Evolutionary conservation across 2,888 invertebrate species (phyloP).

Genomic region (Phyllotreta striolata): DNA sequence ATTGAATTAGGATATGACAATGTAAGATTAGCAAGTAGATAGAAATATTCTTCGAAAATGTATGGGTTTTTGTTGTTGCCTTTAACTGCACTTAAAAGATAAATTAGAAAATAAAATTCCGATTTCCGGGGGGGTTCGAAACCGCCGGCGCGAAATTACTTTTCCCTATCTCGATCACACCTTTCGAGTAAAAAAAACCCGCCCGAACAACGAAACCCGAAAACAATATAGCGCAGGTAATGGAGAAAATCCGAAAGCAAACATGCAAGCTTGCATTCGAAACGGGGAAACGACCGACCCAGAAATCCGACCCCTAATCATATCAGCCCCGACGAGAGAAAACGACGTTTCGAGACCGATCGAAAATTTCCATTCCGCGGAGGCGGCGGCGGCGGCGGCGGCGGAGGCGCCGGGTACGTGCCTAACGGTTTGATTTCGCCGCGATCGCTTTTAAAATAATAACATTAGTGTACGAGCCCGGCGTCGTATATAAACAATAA

Average conservation of each 20-base stretch:
- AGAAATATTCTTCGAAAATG: too few relatives aligned
- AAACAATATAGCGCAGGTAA: slow-evolving; percentile 18
- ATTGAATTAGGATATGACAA: too few relatives aligned
- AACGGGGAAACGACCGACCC: slow-evolving; percentile 9
- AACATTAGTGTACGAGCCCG: slow-evolving; percentile 56
- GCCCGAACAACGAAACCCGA: not conserved
- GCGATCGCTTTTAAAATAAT: slow-evolving; percentile 56
- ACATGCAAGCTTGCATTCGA: slow-evolving; percentile 27
- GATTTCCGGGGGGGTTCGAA: too few relatives aligned
- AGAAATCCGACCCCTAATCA: slow-evolving; percentile 33
- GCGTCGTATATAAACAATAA: slow-evolving; percentile 57
- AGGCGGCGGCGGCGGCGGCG: slow-evolving; percentile 21
- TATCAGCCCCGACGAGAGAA: slow-evolving; percentile 22
- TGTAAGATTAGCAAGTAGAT: too few relatives aligned
- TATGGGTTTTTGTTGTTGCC: too few relatives aligned
- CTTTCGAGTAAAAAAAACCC: not conserved
- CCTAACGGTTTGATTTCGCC: slow-evolving; percentile 44
- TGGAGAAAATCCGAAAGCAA: slow-evolving; percentile 20
- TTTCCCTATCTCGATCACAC: slow-evolving; percentile 17
- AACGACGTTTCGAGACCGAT: slow-evolving; percentile 36
- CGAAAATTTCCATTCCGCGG: slow-evolving; percentile 37
- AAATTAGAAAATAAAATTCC: too few relatives aligned
- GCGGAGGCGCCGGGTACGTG: slow-evolving; percentile 33
- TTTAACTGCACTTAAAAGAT: too few relatives aligned
- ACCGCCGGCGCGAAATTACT: slow-evolving; percentile 1